Conservation (phyloP, 1,140 invertebrate species). For the Probaryconus sp. region DNA sequence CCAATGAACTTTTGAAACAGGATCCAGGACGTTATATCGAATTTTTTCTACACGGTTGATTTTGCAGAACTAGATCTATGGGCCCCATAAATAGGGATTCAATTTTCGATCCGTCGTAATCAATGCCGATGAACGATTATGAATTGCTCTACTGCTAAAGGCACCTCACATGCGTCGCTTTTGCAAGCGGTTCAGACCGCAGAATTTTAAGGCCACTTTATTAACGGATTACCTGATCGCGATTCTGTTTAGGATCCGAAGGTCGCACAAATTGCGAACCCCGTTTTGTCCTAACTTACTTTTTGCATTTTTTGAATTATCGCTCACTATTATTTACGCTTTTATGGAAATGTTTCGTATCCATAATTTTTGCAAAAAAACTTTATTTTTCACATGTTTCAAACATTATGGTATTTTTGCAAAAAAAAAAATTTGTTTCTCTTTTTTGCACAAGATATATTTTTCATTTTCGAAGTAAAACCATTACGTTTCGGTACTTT, state of each 20-base stretch:
- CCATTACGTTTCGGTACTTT: background rate
- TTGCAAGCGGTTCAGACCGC: background rate
- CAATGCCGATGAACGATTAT: slow-evolving; percentile 24
- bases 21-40: slow-evolving; percentile 36
- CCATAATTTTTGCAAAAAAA: no score
- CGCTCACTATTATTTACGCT: no score
- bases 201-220: slow-evolving; percentile 23
- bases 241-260: background rate
- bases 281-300: no score
- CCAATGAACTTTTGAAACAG: slow-evolving; percentile 45
- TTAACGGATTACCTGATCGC: slow-evolving; percentile 24
- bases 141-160: slow-evolving; percentile 23
- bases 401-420: no score
- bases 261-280: no score
- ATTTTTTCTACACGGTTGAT: no score
- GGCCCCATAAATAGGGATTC: slow-evolving; percentile 52
- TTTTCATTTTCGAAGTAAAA: slow-evolving; percentile 5
- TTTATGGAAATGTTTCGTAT: no score
- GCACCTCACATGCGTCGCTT: slow-evolving; percentile 17
- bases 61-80: no score
- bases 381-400: no score
- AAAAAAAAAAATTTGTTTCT: no score
- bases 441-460: no score
- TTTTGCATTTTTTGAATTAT: no score
- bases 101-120: slow-evolving; percentile 48